Evolutionary conservation across 2,888 invertebrate species (phyloP).

Genomic region (Molorchus minor): DNA sequence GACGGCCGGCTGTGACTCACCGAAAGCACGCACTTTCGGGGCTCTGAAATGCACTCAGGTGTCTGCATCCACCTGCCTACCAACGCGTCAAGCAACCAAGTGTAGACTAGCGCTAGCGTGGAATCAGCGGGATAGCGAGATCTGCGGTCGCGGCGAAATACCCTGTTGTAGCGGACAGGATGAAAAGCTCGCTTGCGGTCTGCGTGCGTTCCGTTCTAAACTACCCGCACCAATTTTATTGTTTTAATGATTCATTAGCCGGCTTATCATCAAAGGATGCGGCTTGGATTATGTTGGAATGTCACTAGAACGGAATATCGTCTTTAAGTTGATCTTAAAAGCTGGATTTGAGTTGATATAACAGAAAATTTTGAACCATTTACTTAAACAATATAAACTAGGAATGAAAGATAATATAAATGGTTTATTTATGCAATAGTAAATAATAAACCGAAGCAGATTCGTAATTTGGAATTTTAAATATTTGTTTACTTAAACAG

Average conservation of each 20-base stretch:
- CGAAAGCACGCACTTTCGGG: constrained; percentile 10
- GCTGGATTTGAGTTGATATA: too few species aligned
- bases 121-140: too few species aligned
- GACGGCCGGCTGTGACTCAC: constrained; percentile 14
- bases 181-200: constrained; percentile 6
- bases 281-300: constrained; percentile 10
- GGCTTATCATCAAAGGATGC: constrained; percentile 11
- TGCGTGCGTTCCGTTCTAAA: constrained; percentile 13
- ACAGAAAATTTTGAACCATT: too few species aligned
- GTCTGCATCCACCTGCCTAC: constrained; percentile 14
- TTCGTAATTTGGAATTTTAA: too few species aligned
- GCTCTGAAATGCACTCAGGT: constrained; percentile 12
- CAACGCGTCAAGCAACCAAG: constrained; percentile 13
- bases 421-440: too few species aligned
- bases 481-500: too few species aligned
- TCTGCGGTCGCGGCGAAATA: too few species aligned
- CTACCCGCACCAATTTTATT: constrained; percentile 14
- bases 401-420: too few species aligned
- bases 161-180: too few species aligned
- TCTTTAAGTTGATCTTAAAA: too few species aligned
- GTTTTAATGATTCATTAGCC: background rate
- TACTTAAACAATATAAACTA: too few species aligned
- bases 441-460: too few species aligned
- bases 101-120: constrained; percentile 13
- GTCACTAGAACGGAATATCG: background rate